A percentile compares a stretch with the other conserved stretches of the same genome.
phyloP scores from a whole-genome alignment of 2,888 invertebrate genomes.

The Malthinus seriepunctatus region DNA sequence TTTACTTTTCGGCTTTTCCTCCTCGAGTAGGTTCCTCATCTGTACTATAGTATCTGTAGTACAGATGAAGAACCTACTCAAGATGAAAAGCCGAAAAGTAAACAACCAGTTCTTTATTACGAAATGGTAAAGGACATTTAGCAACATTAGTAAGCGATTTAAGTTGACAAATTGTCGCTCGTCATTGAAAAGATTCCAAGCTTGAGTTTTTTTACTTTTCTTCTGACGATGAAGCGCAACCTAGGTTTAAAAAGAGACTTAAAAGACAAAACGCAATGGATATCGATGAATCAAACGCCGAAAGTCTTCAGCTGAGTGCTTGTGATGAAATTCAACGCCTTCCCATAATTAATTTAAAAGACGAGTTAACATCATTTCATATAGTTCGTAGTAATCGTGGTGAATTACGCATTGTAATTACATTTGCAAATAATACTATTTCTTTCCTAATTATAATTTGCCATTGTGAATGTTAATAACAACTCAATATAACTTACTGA shows the following conservation, averaged over 20 bases:
- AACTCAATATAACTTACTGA: too few relatives aligned
- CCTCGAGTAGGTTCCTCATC: too few relatives aligned
- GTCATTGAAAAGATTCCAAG: conserved; percentile 80
- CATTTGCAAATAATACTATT: conserved; percentile 75
- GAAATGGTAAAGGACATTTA: conserved; percentile 79
- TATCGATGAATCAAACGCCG: conserved; percentile 42
- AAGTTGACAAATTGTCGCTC: conserved; percentile 73
- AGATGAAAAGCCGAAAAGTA: too few relatives aligned
- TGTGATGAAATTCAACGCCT: conserved; percentile 60
- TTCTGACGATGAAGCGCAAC: conserved; percentile 72
- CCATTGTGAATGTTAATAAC: too few relatives aligned
- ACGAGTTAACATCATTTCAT: conserved; percentile 73
- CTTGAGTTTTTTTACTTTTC: conserved; percentile 86
- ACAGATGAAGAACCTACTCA: too few relatives aligned
- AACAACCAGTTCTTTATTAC: conserved; percentile 77
- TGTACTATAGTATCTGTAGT: too few relatives aligned
- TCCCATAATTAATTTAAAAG: conserved; percentile 60
- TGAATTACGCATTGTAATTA: conserved; percentile 69
- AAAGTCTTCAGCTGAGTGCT: conserved; percentile 56
- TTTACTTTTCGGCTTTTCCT: too few relatives aligned
- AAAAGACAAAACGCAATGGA: conserved; percentile 55
- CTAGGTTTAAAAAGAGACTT: conserved; percentile 72
- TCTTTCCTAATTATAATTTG: too few relatives aligned
- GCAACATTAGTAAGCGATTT: conserved; percentile 74
- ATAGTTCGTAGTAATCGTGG: conserved; percentile 71